Conservation (phyloP, 2,888 invertebrate species). For the Glaucopsyche alexis region DNA sequence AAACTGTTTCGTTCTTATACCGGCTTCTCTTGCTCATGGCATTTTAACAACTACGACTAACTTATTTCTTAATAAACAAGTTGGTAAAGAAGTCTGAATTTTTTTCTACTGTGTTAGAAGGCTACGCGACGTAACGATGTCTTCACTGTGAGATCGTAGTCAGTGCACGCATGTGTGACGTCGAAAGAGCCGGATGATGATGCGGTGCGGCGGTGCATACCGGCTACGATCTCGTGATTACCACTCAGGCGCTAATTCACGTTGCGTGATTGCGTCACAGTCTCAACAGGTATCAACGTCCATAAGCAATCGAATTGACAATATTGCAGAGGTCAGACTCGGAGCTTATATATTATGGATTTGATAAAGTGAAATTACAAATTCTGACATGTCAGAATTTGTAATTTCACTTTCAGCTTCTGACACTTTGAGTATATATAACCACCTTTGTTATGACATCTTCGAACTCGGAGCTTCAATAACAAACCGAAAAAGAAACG, state of each 20-base stretch:
- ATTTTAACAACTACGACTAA: no score
- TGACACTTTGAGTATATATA: no score
- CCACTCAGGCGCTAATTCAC: not conserved
- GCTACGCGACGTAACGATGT: constrained; percentile 5
- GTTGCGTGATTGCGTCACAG: not conserved
- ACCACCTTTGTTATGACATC: no score
- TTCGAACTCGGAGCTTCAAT: no score
- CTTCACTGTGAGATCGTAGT: constrained; percentile 1
- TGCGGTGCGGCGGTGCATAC: not conserved
- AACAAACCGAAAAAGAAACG: no score
- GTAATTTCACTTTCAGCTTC: no score
- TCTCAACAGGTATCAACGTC: not conserved
- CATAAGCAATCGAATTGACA: not conserved
- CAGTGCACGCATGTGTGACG: constrained; percentile 14
- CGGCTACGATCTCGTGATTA: not conserved
- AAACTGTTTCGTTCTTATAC: no score
- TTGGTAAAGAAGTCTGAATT: no score
- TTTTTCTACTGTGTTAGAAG: not conserved
- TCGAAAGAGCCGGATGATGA: not conserved
- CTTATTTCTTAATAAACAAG: no score
- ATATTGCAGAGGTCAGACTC: not conserved
- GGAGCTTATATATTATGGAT: not conserved
- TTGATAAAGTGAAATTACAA: not conserved
- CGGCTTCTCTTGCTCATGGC: no score
- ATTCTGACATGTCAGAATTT: not conserved